These are phyloP conservation scores for Oryctolagus cuniculus DNA, from an alignment of 2,113 vertebrate species.

Conservation along the genomic window DNA sequence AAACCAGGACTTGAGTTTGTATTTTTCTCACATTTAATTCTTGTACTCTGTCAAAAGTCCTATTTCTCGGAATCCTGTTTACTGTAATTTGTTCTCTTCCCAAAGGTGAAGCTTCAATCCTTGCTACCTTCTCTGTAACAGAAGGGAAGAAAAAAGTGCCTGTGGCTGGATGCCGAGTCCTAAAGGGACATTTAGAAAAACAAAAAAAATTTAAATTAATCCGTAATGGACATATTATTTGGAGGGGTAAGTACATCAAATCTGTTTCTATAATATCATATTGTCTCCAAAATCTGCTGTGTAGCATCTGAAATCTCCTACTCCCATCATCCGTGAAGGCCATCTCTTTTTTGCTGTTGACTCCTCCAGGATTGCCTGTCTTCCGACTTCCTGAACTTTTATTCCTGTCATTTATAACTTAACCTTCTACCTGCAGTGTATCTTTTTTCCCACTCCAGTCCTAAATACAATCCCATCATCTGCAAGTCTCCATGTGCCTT, in stretches of 20 bases:
- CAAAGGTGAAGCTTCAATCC: constrained; percentile 93
- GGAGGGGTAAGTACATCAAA: constrained; percentile 92
- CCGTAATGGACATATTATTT: constrained; percentile 88
- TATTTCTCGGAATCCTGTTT: not conserved
- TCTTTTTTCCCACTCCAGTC: not conserved
- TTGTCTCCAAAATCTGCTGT: not conserved
- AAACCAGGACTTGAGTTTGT: not conserved
- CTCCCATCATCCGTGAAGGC: not conserved
- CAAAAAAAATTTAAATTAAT: constrained; percentile 92
- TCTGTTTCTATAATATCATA: not conserved
- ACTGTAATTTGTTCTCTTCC: not conserved
- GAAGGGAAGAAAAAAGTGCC: constrained; percentile 93
- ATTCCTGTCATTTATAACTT: not conserved
- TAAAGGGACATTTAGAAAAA: constrained; percentile 94
- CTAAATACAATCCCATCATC: not conserved
- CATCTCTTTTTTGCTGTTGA: not conserved
- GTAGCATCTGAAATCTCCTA: not conserved
- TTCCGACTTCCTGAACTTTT: not conserved
- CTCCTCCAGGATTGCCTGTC: not conserved
- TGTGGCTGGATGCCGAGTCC: constrained; percentile 97
- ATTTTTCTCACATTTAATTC: constrained; percentile 2
- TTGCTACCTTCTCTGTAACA: constrained; percentile 92
- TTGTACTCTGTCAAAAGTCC: not conserved
- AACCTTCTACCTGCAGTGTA: not conserved
- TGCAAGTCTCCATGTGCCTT: not conserved